Percentiles rank a stretch among this genome's conserved stretches.
Evolutionary conservation across 2,888 invertebrate species (phyloP).

Genomic region (Muscina levida): DNA sequence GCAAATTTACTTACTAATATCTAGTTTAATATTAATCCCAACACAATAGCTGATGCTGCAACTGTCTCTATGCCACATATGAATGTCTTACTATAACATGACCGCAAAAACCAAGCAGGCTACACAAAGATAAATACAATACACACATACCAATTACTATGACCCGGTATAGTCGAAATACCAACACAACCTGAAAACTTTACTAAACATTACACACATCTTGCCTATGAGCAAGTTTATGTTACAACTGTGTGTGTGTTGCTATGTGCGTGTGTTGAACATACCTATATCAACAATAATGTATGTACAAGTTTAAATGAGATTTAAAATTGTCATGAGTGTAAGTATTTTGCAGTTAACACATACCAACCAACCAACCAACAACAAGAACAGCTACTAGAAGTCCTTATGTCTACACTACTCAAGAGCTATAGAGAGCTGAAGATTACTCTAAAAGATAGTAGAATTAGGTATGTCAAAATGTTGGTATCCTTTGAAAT

Average conservation of each 20-base stretch:
- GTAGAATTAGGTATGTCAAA: constrained; percentile 17
- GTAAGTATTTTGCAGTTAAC: constrained; percentile 16
- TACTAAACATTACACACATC: neutral
- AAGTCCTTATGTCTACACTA: neutral
- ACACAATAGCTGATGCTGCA: neutral
- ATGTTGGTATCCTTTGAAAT: constrained; percentile 20
- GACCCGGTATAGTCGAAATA: constrained; percentile 15
- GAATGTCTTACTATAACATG: constrained; percentile 22
- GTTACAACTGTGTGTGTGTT: neutral
- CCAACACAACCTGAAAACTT: neutral
- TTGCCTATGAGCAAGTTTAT: neutral
- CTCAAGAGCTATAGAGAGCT: no score
- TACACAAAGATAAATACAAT: neutral
- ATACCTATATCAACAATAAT: no score
- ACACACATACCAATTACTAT: neutral
- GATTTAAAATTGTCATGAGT: constrained; percentile 16
- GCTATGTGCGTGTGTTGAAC: neutral
- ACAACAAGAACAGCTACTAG: no score
- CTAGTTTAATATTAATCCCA: no score
- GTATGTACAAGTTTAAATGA: neutral
- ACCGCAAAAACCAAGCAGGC: constrained; percentile 20
- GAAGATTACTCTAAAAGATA: neutral
- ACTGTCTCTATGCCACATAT: neutral
- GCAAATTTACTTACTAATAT: no score
- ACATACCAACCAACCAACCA: no score